phyloP scores from a whole-genome alignment of 2,113 vertebrate species.

The Oxygymnocypris stewartii region DNA sequence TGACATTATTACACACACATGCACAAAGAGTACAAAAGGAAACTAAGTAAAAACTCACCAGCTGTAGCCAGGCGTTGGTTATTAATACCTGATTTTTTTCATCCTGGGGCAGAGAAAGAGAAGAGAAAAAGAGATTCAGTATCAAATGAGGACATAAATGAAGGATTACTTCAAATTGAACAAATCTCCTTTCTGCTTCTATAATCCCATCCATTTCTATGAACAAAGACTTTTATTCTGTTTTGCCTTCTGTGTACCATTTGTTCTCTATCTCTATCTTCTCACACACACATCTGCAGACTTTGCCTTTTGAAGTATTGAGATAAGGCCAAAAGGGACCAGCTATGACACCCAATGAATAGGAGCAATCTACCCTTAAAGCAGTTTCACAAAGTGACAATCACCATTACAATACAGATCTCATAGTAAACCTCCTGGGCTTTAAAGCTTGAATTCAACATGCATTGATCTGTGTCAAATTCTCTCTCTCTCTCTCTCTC shows the following conservation, averaged over 20 bases:
- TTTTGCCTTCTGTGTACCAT: neutral
- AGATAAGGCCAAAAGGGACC: slow-evolving; percentile 30
- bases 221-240: slow-evolving; percentile 1
- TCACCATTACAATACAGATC: slow-evolving; percentile 32
- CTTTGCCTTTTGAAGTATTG: neutral
- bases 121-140: slow-evolving; percentile 5
- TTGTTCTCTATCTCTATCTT: neutral
- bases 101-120: slow-evolving; percentile 71
- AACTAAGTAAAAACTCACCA: slow-evolving; percentile 74
- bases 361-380: slow-evolving; percentile 36
- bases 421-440: slow-evolving; percentile 1
- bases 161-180: slow-evolving; percentile 4
- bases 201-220: neutral
- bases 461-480: neutral
- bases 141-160: slow-evolving; percentile 26
- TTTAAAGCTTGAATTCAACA: slow-evolving; percentile 11
- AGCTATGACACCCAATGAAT: slow-evolving; percentile 2
- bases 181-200: neutral
- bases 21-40: neutral
- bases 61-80: slow-evolving; percentile 87
- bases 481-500: too few species aligned
- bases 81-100: slow-evolving; percentile 91
- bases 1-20: neutral
- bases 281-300: slow-evolving; percentile 10
- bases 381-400: neutral